Base-by-base conservation (phyloP, 1,140 invertebrate species). In the Plectus sambesii region DNA sequence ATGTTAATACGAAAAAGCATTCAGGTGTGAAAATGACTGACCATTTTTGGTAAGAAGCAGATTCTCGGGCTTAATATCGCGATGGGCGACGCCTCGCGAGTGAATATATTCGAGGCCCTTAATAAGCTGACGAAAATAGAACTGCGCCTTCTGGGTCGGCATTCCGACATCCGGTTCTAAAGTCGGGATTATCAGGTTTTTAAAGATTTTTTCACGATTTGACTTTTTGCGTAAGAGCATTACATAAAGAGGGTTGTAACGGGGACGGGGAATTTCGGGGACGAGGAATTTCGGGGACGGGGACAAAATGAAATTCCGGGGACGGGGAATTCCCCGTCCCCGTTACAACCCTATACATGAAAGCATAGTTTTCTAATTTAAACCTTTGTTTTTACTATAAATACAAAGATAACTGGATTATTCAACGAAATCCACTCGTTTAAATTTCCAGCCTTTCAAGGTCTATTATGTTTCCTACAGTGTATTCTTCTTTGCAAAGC, bases 131-230 rank as follows among this genome's bases (percentile, higher is more conserved):
- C 75, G 78, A 71, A 94, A 93, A 72, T 85, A 92, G 44, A 79
- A 80, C 60, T 88, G 83, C n/a, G 87, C 87, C 63, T 79, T 75
- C 38, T 68, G 70, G 37, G 75, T 73, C 30, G 79, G 72, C 87
- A 96, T 93, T 49, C 92, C 92, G 55, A 84, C 68, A 75, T 94
- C 90, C 23, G 89, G 90, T 71, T 96, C 88, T 87, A 67, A 56
- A 65, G 61, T 24, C 49, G 39, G 50, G 24, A 4, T 27, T 6
- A 20, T 3, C 38, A n/a, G n/a, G n/a, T n/a, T n/a, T n/a, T n/a
- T n/a, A 30, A 59, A 42, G 22, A 35, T 12, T 2, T 4, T 35
- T 15, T 4, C 36, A 49, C 15, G 5, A 49, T 42, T 5, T 24
- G 53, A 57, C 49, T 6, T 57, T 27, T 20, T 20, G 53, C 36